phyloP scores from a whole-genome alignment of 37 sponge, comb jelly and placozoan genomes.

The Hexactinellida sp. region DNA sequence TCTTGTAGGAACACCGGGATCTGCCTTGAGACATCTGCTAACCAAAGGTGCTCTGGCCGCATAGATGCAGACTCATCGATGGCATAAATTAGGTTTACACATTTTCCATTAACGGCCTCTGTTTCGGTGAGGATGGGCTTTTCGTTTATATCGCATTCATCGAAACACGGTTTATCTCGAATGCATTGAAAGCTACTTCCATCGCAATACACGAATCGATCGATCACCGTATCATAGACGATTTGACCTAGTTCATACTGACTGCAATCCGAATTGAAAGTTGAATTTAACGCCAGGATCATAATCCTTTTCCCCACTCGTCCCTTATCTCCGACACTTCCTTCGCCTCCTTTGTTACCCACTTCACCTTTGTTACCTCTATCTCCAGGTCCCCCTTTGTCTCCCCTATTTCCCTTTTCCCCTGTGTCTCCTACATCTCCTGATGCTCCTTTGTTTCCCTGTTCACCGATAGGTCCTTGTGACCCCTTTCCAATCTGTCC shows the following conservation, averaged over 20 bases:
- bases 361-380: not conserved
- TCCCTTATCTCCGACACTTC: not conserved
- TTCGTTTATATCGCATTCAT: not conserved
- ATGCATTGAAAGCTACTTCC: not conserved
- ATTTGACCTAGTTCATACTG: not conserved
- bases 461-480: not conserved
- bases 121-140: not conserved
- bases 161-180: conserved; percentile 4
- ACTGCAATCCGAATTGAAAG: not conserved
- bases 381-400: not conserved
- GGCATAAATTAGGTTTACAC: not conserved
- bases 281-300: not conserved
- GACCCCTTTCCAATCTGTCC: not conserved
- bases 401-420: not conserved
- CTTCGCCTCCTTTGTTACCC: not conserved
- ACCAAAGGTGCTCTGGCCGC: not conserved
- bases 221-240: not conserved
- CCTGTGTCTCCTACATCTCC: not conserved
- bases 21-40: not conserved
- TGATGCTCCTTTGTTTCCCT: not conserved
- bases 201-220: conserved; percentile 1
- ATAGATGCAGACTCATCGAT: conserved; percentile 14
- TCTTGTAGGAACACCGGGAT: not conserved
- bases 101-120: not conserved
- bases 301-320: not conserved